A percentile compares a stretch with the other conserved stretches of the same genome.
These are phyloP conservation scores for Calidris pugnax DNA, from an alignment of 2,113 vertebrate genomes.

Conservation along the genomic window DNA sequence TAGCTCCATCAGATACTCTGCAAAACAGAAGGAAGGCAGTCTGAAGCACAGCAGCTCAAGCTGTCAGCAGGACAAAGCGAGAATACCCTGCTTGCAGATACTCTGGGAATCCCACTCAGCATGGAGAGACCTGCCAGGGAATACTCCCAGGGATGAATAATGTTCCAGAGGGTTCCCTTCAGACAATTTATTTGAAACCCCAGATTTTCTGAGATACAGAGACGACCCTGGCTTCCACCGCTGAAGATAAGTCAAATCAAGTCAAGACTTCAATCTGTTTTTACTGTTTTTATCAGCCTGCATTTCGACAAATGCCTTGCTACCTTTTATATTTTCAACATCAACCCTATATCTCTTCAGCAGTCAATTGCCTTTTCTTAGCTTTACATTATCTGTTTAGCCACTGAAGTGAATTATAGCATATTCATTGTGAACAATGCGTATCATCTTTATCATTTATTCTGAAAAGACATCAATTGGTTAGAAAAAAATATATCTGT, in stretches of 20 bases:
- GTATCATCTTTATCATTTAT: constrained; percentile 70
- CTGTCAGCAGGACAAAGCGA: constrained; percentile 40
- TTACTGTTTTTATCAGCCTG: constrained; percentile 76
- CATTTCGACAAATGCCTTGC: constrained; percentile 72
- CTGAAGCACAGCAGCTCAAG: constrained; percentile 41
- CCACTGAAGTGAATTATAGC: constrained; percentile 75
- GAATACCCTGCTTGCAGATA: constrained; percentile 57
- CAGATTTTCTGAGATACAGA: constrained; percentile 71
- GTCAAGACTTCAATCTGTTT: constrained; percentile 75
- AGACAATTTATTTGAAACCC: constrained; percentile 75
- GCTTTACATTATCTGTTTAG: constrained; percentile 74
- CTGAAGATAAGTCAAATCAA: constrained; percentile 77
- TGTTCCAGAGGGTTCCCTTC: constrained; percentile 64
- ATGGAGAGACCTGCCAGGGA: constrained; percentile 57
- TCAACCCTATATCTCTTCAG: constrained; percentile 61
- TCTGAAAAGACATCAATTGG: constrained; percentile 63
- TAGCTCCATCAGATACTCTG: background rate
- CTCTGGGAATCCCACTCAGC: constrained; percentile 53
- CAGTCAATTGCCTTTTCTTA: constrained; percentile 68
- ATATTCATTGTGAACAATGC: constrained; percentile 74
- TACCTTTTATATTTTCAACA: constrained; percentile 75
- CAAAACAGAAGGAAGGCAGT: background rate
- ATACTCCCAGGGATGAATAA: constrained; percentile 65
- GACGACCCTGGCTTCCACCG: constrained; percentile 61
- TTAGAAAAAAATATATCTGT: constrained; percentile 46